Conservation (phyloP, 2,797 vertebrate genomes). For the Lithobates sylvaticus region DNA sequence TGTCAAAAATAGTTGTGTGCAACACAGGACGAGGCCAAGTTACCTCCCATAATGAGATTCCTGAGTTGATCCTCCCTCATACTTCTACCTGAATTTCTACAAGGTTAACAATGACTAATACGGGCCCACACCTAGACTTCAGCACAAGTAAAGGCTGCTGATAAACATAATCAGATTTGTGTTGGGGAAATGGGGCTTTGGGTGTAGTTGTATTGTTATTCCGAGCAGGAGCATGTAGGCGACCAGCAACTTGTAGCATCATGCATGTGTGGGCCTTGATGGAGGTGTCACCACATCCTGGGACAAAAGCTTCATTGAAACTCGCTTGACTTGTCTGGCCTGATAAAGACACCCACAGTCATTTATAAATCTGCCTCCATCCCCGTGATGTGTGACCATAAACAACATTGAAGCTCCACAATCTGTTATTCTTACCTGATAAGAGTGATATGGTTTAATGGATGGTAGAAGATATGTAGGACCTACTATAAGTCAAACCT, state of each 20-base stretch:
- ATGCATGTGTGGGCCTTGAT: background rate
- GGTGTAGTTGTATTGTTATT: conserved; percentile 46
- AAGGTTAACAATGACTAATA: background rate
- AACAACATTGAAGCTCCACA: background rate
- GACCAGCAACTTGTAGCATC: conserved; percentile 24
- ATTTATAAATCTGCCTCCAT: background rate
- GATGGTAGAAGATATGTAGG: background rate
- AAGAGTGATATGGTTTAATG: background rate
- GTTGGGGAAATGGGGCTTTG: conserved; percentile 3
- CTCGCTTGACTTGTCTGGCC: conserved; percentile 9
- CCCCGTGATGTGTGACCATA: background rate
- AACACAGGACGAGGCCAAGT: background rate
- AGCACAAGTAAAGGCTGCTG: background rate
- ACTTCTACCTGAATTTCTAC: background rate
- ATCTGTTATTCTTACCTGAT: background rate
- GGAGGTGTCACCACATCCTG: background rate
- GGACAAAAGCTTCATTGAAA: conserved; percentile 18
- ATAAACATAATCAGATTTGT: background rate
- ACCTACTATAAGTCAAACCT: background rate
- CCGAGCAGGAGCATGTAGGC: conserved; percentile 19
- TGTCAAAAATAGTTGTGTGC: background rate
- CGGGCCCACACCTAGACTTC: background rate
- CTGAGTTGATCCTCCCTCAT: background rate
- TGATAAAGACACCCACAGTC: conserved; percentile 4
- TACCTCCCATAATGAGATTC: conserved; percentile 4